These are phyloP conservation scores for Tinamus major DNA, from an alignment of 2,797 vertebrate genomes.

Conservation along the genomic window DNA sequence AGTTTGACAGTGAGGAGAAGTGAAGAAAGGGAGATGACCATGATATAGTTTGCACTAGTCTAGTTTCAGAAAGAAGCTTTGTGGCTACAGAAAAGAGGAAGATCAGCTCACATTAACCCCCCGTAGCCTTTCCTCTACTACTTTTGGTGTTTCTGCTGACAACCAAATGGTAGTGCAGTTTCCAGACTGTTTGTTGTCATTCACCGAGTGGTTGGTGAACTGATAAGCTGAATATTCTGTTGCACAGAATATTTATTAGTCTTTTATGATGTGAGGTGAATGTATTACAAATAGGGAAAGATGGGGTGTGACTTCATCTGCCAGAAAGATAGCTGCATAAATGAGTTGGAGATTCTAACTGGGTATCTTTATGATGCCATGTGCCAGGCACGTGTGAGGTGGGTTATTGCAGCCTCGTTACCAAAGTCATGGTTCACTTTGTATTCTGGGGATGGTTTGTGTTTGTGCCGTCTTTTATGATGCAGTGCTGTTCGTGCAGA, in stretches of 20 bases:
- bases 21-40: not conserved
- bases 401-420: not conserved
- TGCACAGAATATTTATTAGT: not conserved
- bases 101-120: not conserved
- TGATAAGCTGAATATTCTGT: not conserved
- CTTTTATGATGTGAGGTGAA: accelerated
- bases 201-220: not conserved
- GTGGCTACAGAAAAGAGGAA: not conserved
- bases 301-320: not conserved
- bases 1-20: not conserved
- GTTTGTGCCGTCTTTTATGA: not conserved
- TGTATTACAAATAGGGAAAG: not conserved
- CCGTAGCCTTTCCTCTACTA: not conserved
- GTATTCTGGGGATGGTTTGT: accelerated
- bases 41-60: not conserved
- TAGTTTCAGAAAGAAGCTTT: not conserved
- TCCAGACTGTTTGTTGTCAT: not conserved
- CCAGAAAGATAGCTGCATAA: not conserved
- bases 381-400: not conserved
- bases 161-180: not conserved
- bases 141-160: not conserved
- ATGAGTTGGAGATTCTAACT: not conserved
- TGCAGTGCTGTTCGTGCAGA: accelerated
- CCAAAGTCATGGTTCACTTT: accelerated
- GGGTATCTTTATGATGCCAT: not conserved